Evolutionary conservation across 2,113 vertebrate genomes (phyloP), one percentile per base, ranked within the genome.

Genomic region (Corydoras sp.): DNA sequence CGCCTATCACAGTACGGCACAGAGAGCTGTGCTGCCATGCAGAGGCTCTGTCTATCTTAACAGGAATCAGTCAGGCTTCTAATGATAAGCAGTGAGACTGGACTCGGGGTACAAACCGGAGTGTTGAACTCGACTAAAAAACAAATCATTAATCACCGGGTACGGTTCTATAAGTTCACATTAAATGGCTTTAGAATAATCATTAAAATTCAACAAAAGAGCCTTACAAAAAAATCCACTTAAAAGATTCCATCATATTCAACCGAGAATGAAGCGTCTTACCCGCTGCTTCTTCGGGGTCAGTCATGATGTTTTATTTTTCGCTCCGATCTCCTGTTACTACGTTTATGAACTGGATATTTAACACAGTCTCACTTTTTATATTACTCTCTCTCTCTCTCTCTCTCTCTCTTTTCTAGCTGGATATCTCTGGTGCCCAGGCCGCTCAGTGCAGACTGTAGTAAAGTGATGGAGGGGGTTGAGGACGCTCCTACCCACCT

Each of bases 401-500:
- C 31, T 76, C 83, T 77, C 80, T 80, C 80, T 80, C 81, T 77
- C 83, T 79, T 76, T 73, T 68, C 65, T 58, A 67, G 58, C 51
- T 69, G 79, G 80, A 87, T 90, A 90, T 88, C 87, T 87, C 77
- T 79, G 79, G 75, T 82, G 83, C 83, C 83, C 88, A 90, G 88
- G 85, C 86, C 81, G 75, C 75, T 70, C 79, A 80, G 80, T 85
- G 83, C 81, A 78, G 85, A 84, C 83, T 82, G 85, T 74, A 18
- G 76, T 79, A 65, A 65, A 76, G 79, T 63, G 56, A 65, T 62
- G 71, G 31, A 56, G 54, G 54, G 80, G 75, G 71, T 35, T 72
- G 75, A 72, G 48, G 68, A 62, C 73, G 76, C 53, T 76, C 77
- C 66, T 79, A 83, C 81, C 81, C 64, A 83, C 84, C 84, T 68